Evolutionary conservation across 2,113 vertebrate genomes (phyloP).

Genomic region (Gnathonemus longibarbis): DNA sequence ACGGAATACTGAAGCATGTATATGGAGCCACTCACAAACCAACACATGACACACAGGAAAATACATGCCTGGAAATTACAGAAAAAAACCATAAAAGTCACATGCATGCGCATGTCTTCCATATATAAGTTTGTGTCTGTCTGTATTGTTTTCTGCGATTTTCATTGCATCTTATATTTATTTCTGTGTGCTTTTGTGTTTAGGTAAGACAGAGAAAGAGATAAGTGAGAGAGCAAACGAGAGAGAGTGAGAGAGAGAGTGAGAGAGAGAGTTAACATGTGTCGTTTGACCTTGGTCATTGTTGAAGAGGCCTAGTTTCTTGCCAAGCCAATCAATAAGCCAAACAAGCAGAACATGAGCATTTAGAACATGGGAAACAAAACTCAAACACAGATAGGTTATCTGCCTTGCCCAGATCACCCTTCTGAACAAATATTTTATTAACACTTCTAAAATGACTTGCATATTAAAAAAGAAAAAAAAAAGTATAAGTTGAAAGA

Average conservation of each 20-base stretch:
- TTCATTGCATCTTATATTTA: neutral
- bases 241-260: slow-evolving; percentile 1
- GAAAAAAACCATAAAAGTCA: neutral
- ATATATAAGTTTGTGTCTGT: neutral
- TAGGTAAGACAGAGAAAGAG: slow-evolving; percentile 23
- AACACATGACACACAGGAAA: neutral
- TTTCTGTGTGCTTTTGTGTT: neutral
- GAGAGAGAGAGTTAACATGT: neutral
- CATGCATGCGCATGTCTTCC: neutral
- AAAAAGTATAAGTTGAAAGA: slow-evolving; percentile 45
- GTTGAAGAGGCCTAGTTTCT: slow-evolving; percentile 95
- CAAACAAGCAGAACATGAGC: slow-evolving; percentile 99
- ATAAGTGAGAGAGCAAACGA: slow-evolving; percentile 15
- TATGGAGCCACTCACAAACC: neutral
- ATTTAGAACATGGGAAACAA: slow-evolving; percentile 98
- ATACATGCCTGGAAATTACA: neutral
- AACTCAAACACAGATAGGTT: slow-evolving; percentile 99
- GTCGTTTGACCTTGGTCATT: slow-evolving; percentile 95
- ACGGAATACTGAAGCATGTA: neutral
- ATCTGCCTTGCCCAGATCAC: slow-evolving; percentile 97
- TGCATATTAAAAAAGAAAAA: slow-evolving; percentile 80
- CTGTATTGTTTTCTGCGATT: neutral
- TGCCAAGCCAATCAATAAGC: slow-evolving; percentile 99
- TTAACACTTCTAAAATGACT: slow-evolving; percentile 99
- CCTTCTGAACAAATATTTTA: slow-evolving; percentile 99